These are phyloP conservation scores for pig (Sus scrofa) DNA, from an alignment of 2,113 vertebrate species.

Conservation along the genomic window DNA sequence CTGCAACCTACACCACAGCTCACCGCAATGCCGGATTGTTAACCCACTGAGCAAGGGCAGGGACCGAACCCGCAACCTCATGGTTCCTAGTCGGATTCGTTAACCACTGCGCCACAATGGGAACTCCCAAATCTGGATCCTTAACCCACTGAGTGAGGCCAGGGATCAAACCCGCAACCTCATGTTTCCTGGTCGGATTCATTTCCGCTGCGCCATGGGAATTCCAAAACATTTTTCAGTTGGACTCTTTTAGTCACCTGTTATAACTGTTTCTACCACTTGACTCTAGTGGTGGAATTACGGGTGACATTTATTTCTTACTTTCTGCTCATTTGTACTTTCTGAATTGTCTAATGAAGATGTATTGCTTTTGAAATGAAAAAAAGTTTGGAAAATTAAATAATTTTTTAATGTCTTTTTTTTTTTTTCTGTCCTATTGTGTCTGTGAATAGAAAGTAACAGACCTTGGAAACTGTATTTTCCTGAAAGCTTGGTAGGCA, in stretches of 20 bases:
- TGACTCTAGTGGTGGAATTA: background rate
- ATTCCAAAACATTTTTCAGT: background rate
- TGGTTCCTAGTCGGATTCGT: no score
- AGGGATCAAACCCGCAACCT: no score
- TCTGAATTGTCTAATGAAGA: conserved; percentile 37
- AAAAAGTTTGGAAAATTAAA: conserved; percentile 30
- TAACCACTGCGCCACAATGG: no score
- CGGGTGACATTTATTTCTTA: background rate
- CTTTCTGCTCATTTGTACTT: background rate
- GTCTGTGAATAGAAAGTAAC: background rate
- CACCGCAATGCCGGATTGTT: no score
- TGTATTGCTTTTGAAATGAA: conserved; percentile 14
- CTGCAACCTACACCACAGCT: no score
- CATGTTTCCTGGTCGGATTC: no score
- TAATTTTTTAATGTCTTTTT: conserved; percentile 10
- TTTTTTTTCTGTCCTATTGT: background rate
- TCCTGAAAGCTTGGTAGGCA: background rate
- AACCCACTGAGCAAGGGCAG: no score
- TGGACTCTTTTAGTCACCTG: background rate
- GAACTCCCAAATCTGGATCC: no score
- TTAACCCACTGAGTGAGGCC: no score
- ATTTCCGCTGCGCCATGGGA: no score
- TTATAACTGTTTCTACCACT: background rate
- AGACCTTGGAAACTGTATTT: conserved; percentile 18
- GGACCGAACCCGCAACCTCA: no score